Base-by-base conservation (phyloP, 2,888 invertebrate species). In the Hyppa rectilinea region DNA sequence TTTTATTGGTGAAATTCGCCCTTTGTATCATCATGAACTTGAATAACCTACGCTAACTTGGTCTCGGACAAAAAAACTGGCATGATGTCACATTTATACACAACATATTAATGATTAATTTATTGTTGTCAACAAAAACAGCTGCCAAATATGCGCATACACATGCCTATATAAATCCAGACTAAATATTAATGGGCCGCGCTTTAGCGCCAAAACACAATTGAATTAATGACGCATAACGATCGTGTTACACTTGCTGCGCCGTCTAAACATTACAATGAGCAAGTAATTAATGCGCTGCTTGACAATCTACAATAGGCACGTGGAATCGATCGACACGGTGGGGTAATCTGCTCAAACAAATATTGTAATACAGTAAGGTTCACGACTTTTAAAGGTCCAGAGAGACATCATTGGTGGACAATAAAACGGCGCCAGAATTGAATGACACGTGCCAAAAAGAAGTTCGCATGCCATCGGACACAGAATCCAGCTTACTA, bases 401-500 rank as follows among this genome's bases (percentile, higher is more conserved):
- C 65, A 71, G 65, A 40, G 34, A 78, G n/a, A n/a, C n/a, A n/a
- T n/a, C 69, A 73, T 78, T 64, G 65, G 55, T 75, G 79, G 73
- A 82, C 87, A 86, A 86, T 88, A 86, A 88, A 90, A 87, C 70
- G 92, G 92, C 92, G 91, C 92, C 88, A 88, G 89, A 90, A 90
- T 87, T 91, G 89, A 92, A 91, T 91, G 92, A 90, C 90, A 92
- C 84, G 89, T 89, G 93, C 91, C 90, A 89, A 90, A 91, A 90
- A 89, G 88, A 90, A 88, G 89, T 90, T 89, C 85, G 90, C 88
- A 86, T 89, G 88, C 90, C 89, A 91, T 92, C 89, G 90, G 92
- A 91, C 91, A 91, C 90, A 89, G 89, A 90, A 91, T 92, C 90
- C 91, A 90, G 92, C 87, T 87, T 88, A 92, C 91, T 91, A 94